Conservation (phyloP, 2,888 invertebrate species). For the Ethmia dodecea region DNA sequence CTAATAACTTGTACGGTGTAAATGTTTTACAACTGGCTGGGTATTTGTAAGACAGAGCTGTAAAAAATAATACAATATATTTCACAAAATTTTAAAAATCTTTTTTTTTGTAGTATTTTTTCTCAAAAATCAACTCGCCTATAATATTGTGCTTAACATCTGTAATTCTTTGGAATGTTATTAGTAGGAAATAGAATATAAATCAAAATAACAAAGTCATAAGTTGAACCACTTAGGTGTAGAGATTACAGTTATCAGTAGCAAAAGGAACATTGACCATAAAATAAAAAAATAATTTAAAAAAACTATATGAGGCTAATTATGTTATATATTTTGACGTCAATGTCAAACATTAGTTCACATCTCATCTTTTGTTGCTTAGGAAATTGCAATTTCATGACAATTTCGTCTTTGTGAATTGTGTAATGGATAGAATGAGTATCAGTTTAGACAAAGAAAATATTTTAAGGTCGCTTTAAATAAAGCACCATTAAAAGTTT, state of each 20-base stretch:
- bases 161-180: neutral
- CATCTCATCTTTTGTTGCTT: neutral
- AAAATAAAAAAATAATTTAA: neutral
- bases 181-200: neutral
- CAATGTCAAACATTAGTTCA: slow-evolving; percentile 1
- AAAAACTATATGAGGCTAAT: neutral
- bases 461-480: too few species aligned
- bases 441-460: neutral
- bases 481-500: too few species aligned
- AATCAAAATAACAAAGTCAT: neutral
- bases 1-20: neutral
- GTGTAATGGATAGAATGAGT: slow-evolving; percentile 1
- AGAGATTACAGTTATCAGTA: neutral
- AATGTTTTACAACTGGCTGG: neutral
- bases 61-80: slow-evolving; percentile 2
- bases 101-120: neutral
- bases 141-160: neutral
- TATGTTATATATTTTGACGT: neutral
- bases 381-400: slow-evolving; percentile 1
- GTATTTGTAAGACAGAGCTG: slow-evolving; percentile 1
- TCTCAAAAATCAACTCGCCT: neutral
- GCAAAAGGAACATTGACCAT: neutral
- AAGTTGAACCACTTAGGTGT: neutral
- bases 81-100: neutral
- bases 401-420: slow-evolving; percentile 1